These are phyloP conservation scores for Gerosis bhagava DNA, from an alignment of 2,888 invertebrate genomes.

Conservation along the genomic window DNA sequence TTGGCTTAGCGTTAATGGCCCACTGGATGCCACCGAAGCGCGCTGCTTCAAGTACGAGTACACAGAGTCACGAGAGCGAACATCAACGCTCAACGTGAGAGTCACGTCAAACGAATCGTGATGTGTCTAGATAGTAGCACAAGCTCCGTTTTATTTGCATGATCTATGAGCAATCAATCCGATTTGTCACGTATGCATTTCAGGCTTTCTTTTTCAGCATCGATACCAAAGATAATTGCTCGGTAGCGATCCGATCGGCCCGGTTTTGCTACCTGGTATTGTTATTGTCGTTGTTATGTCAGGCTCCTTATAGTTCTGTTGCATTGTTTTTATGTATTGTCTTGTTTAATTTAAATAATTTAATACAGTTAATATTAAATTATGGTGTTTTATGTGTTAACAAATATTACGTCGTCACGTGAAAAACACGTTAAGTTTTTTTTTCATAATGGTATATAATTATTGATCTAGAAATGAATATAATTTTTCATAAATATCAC, in stretches of 20 bases:
- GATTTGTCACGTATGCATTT: slow-evolving; percentile 43
- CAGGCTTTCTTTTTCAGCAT: slow-evolving; percentile 49
- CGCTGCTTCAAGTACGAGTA: slow-evolving; percentile 32
- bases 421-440: too few species aligned
- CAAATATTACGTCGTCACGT: too few species aligned
- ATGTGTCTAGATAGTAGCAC: slow-evolving; percentile 51
- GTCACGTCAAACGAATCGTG: slow-evolving; percentile 50
- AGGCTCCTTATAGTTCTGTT: slow-evolving; percentile 4
- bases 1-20: slow-evolving; percentile 27
- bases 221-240: slow-evolving; percentile 14
- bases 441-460: too few species aligned
- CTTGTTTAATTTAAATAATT: too few species aligned
- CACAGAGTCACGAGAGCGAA: slow-evolving; percentile 38
- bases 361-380: too few species aligned
- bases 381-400: too few species aligned
- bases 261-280: too few species aligned
- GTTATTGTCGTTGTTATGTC: slow-evolving; percentile 14
- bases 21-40: slow-evolving; percentile 35
- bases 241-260: slow-evolving; percentile 11
- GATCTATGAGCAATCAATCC: slow-evolving; percentile 47
- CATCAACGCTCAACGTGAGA: slow-evolving; percentile 43
- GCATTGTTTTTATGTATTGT: too few species aligned
- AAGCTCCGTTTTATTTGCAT: slow-evolving; percentile 50
- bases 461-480: too few species aligned
- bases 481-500: too few species aligned